phyloP scores from a whole-genome alignment of 2,113 vertebrate species.

The Perca fluviatilis region DNA sequence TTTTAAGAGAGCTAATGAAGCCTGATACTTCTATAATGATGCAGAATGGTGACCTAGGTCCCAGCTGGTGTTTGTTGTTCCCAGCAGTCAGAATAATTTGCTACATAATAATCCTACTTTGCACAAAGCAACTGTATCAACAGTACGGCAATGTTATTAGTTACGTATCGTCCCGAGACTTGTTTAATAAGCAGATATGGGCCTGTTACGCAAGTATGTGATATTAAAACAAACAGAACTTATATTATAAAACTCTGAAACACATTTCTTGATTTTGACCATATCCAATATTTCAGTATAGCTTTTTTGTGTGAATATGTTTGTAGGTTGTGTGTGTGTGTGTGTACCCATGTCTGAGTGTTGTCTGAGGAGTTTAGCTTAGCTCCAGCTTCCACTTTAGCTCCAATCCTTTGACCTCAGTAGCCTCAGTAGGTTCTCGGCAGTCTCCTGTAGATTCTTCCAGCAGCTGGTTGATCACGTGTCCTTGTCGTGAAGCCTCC shows the following conservation, averaged over 20 bases:
- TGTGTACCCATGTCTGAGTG: slow-evolving; percentile 3
- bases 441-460: slow-evolving; percentile 32
- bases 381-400: neutral
- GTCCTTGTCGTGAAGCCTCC: slow-evolving; percentile 20
- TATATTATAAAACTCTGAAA: neutral
- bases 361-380: slow-evolving; percentile 20
- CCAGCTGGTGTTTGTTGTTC: slow-evolving; percentile 39
- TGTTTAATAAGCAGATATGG: slow-evolving; percentile 13
- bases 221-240: neutral
- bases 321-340: slow-evolving; percentile 12
- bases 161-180: neutral
- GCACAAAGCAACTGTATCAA: slow-evolving; percentile 19
- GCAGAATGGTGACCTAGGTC: slow-evolving; percentile 36
- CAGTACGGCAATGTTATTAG: slow-evolving; percentile 8
- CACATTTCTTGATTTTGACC: neutral
- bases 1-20: slow-evolving; percentile 58
- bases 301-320: slow-evolving; percentile 1
- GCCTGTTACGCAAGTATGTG: neutral
- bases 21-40: slow-evolving; percentile 46
- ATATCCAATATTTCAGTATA: neutral
- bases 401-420: slow-evolving; percentile 34
- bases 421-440: slow-evolving; percentile 9
- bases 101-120: slow-evolving; percentile 25
- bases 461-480: slow-evolving; percentile 4
- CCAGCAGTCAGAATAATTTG: slow-evolving; percentile 24